Base-by-base conservation (phyloP, 37 sponge, comb jelly and placozoan species). In the Halisarca cf. caerulea region DNA sequence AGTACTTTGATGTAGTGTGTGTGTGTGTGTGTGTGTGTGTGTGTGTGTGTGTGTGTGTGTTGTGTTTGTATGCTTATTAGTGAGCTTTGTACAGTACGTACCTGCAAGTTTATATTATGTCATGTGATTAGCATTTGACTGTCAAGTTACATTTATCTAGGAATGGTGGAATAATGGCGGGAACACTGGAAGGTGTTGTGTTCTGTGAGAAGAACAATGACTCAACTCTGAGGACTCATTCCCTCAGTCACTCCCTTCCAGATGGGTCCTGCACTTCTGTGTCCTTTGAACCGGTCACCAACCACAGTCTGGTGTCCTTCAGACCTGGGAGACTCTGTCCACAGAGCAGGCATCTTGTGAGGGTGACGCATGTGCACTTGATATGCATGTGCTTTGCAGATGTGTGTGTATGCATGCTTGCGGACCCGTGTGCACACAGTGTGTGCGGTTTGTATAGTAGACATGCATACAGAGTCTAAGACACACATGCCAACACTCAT, bases 271-370 rank as follows among this genome's bases (percentile, higher is more conserved):
- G 91, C 58, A 85, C 91, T 0, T 78, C 80, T 64, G 32, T 94
- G 20, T 90, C 94, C 2, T 90, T 88, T 80, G 94, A 94, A 7
- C 80, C 91, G 0, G 3, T 78, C 27, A 90, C 94, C 11, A 43
- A 88, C n/a, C 94, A 94, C 69, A 90, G 88, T 47, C 62, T 94
- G 30, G 82, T 85, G 0, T 90, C 91, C 25, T 88, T 86, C 68
- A 58, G 94, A 35, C 91, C 94, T 0, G 79, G 88, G 0, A 88
- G 79, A 34, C 58, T 86, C 34, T 32, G 28, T 11, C 91, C 91
- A 9, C 80, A 82, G 35, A 81, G 84, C 37, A 74, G 82, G 64
- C 94, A 94, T 75, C 37, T 86, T 24, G 92, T 92, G 47, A 83
- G 89, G 20, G 20, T 24, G 21, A 0, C 24, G n/a, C n/a, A n/a